Percentiles rank a stretch among this genome's conserved stretches.
Conservation (phyloP, 2,888 invertebrate species). For the Gymnoscelis rufifasciata region DNA sequence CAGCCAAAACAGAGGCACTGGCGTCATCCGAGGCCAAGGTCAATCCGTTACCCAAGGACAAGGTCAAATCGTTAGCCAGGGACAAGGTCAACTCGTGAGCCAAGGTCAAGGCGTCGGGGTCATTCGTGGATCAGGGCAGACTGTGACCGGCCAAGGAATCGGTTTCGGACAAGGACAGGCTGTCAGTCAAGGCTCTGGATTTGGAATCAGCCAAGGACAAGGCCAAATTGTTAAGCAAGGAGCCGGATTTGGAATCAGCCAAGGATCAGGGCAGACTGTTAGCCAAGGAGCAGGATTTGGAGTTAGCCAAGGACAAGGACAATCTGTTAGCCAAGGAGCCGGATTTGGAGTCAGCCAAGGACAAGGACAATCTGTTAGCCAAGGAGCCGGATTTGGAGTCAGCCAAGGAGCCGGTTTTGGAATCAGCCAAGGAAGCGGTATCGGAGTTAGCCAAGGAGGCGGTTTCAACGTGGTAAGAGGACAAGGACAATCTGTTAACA, state of each 20-base stretch:
- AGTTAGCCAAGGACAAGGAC: constrained; percentile 10
- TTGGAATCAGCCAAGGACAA: constrained; percentile 17
- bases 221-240: constrained; percentile 17
- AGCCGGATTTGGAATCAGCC: constrained; percentile 18
- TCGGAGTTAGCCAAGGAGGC: constrained; percentile 6
- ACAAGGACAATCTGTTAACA: constrained; percentile 26
- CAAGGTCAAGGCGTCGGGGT: constrained; percentile 27
- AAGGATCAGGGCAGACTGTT: constrained; percentile 12
- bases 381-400: constrained; percentile 18
- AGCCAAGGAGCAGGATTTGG: constrained; percentile 23
- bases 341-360: constrained; percentile 18
- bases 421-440: constrained; percentile 27
- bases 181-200: constrained; percentile 18
- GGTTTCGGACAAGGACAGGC: constrained; percentile 13
- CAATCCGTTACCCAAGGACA: constrained; percentile 24
- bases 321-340: constrained; percentile 18
- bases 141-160: constrained; percentile 28
- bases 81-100: constrained; percentile 20
- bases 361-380: constrained; percentile 10
- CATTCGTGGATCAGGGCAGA: constrained; percentile 24
- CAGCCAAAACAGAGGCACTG: constrained; percentile 26
- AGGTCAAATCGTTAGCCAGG: constrained; percentile 29
- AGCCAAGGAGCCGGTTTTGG: constrained; percentile 9
- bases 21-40: constrained; percentile 26
- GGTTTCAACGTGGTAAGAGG: constrained; percentile 11